Evolutionary conservation across 2,888 invertebrate species (phyloP), one percentile per base, ranked within the genome.

Genomic region (Diarsia dahlii): DNA sequence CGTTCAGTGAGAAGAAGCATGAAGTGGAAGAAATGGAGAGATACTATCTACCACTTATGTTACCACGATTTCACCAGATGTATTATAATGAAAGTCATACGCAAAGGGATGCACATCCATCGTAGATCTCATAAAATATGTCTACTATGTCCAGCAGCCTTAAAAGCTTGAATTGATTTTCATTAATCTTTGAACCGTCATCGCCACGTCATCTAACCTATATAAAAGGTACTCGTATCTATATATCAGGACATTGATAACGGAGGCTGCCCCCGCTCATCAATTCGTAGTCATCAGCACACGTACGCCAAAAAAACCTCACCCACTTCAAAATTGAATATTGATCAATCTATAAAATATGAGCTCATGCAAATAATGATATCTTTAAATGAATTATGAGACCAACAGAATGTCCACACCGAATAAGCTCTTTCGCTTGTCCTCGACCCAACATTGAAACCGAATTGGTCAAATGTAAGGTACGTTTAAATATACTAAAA

Each of bases 371-470:
- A 48, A 64, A 74, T 46, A 54, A 52, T 58, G 10, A 20, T 23
- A 56, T 28, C 23, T 67, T 64, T 18, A 52, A 58, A 80, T 52
- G 1, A 79, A 66, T 79, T 74, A 45, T 48, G 54, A 52, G 69
- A 65, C 67, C 34, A 20, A 74, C 64, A 54, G 20, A 58, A 80
- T 77, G 66, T 68, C 63, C 52, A 72, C 63, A 83, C 46, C 39
- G 1, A 82, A 65, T 68, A 13, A 63, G 67, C 48, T 64, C 70
- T 75, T 58, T 73, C 67, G 64, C 71, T 52, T 76, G 85, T 72
- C 84, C 84, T 84, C 83, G 84, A 75, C 75, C 58, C 69, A 76
- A 80, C 77, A 83, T 85, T 84, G 76, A 83, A 80, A 85, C 56
- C 39, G 62, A 70, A 83, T 65, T 76, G 80, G 69, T 68, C 76